Conservation (phyloP, 2,888 invertebrate species). For the Callyntrura sp. region DNA sequence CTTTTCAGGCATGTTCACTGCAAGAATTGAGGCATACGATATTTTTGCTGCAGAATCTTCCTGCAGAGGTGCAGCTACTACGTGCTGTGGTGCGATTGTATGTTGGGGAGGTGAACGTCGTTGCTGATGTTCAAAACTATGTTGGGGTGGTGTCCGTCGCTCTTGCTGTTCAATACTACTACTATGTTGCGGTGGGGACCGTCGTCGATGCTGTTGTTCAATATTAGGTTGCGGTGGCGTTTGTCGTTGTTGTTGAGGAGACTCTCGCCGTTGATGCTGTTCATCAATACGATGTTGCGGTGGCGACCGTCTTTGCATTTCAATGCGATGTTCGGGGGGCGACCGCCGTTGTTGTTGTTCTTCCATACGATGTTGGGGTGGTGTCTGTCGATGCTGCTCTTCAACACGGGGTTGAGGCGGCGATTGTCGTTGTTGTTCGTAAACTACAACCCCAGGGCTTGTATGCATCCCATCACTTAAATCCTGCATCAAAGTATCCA, state of each 20-base stretch:
- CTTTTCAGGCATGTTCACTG: slow-evolving; percentile 75
- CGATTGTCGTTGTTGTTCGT: slow-evolving; percentile 16
- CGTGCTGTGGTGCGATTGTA: no score
- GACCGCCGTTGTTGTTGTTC: not conserved
- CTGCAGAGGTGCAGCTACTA: not conserved
- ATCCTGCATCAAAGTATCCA: slow-evolving; percentile 58
- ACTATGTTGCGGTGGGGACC: no score
- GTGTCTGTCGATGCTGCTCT: not conserved
- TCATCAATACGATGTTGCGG: not conserved
- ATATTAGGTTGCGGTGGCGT: not conserved
- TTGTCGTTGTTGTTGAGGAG: not conserved
- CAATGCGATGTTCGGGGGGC: not conserved
- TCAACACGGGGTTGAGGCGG: not conserved
- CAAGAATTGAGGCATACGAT: slow-evolving; percentile 75
- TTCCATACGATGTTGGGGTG: no score
- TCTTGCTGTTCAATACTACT: not conserved
- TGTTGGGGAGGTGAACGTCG: not conserved
- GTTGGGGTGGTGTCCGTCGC: slow-evolving; percentile 38
- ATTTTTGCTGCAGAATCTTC: slow-evolving; percentile 33
- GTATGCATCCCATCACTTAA: slow-evolving; percentile 41
- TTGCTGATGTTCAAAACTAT: slow-evolving; percentile 14
- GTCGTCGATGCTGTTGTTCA: not conserved
- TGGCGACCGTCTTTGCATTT: not conserved
- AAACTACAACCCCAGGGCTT: not conserved
- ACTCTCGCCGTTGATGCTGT: not conserved